These are phyloP conservation scores for Elaphurus davidianus DNA, from an alignment of 2,113 vertebrate species.

Conservation along the genomic window DNA sequence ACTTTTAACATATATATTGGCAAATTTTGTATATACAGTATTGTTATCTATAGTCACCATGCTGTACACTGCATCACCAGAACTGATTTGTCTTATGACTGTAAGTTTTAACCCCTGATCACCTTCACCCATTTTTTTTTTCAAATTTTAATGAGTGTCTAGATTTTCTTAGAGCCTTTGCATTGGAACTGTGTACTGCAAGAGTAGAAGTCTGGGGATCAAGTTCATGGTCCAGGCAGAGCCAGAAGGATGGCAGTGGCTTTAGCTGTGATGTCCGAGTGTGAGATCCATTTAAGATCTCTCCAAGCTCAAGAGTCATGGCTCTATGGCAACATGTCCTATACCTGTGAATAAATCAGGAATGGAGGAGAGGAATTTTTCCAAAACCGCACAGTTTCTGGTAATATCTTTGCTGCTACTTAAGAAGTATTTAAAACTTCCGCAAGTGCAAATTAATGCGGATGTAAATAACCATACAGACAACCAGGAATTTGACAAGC, in stretches of 20 bases:
- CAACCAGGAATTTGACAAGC: conserved; percentile 42
- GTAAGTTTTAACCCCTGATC: neutral
- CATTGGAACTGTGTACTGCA: neutral
- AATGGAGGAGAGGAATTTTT: neutral
- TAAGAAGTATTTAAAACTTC: neutral
- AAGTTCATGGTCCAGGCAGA: neutral
- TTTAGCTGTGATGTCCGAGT: too few relatives aligned
- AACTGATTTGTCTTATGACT: neutral
- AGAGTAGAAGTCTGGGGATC: neutral
- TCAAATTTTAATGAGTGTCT: neutral
- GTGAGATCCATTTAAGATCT: neutral
- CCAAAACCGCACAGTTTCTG: neutral
- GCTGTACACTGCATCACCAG: too few relatives aligned
- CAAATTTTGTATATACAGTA: neutral
- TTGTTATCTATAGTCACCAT: too few relatives aligned
- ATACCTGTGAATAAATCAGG: neutral
- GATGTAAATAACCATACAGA: conserved; percentile 48
- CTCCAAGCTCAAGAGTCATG: neutral
- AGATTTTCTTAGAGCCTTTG: neutral
- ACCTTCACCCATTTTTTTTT: neutral
- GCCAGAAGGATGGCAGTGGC: neutral
- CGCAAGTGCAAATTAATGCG: conserved; percentile 48
- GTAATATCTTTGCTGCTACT: conserved; percentile 21
- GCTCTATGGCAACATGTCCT: neutral
- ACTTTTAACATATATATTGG: neutral